Percentiles rank a stretch among this genome's conserved stretches.
Evolutionary conservation across 2,113 vertebrate genomes (phyloP).

Genomic region (Myiagra hebetior): DNA sequence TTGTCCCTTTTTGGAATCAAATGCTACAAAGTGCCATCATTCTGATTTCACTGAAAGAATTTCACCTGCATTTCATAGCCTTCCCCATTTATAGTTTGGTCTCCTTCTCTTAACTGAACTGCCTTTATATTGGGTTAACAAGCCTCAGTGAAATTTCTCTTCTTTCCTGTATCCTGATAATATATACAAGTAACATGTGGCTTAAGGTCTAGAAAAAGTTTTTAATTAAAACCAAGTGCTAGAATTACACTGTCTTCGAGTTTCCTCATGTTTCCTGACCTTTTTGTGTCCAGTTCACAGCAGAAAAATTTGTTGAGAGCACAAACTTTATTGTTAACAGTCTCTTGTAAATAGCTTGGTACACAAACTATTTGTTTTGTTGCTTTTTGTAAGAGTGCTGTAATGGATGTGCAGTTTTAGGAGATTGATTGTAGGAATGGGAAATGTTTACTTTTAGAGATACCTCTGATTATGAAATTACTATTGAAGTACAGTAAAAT

Average conservation of each 20-base stretch:
- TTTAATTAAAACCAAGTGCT: constrained; percentile 32
- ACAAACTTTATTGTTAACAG: not conserved
- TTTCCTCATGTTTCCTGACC: not conserved
- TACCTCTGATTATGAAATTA: not conserved
- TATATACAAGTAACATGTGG: not conserved
- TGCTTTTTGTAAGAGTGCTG: not conserved
- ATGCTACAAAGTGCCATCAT: not conserved
- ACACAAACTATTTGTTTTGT: not conserved
- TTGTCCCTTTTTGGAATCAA: not conserved
- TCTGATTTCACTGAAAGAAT: not conserved
- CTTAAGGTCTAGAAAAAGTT: not conserved
- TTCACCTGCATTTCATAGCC: not conserved
- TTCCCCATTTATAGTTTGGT: not conserved
- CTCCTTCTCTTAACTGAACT: not conserved
- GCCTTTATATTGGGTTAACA: not conserved
- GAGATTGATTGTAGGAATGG: not conserved
- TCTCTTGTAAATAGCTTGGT: not conserved
- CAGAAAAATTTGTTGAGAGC: not conserved
- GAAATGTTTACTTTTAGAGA: not conserved
- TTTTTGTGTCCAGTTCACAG: not conserved
- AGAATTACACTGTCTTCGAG: not conserved
- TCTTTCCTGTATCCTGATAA: not conserved
- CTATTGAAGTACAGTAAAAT: not conserved
- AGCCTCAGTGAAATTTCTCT: not conserved
- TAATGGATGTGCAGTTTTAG: not conserved